phyloP scores from a whole-genome alignment of 2,113 vertebrate genomes.

The Serinus canaria region DNA sequence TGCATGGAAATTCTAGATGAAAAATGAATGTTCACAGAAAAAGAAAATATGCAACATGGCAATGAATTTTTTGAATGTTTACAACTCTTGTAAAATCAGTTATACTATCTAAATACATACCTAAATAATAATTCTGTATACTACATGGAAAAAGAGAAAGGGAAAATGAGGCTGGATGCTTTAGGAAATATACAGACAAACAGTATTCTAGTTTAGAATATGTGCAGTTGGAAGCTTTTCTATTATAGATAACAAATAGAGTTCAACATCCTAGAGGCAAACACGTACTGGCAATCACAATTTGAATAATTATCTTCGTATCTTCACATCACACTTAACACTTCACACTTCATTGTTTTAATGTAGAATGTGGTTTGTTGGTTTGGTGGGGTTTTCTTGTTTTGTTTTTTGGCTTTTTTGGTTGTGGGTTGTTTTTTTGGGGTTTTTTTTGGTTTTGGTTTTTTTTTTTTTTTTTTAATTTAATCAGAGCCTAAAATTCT shows the following conservation, averaged over 20 bases:
- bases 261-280: not conserved
- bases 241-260: not conserved
- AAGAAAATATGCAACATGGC: not conserved
- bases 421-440: not conserved
- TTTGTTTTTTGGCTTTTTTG: not conserved
- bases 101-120: not conserved
- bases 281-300: accelerated
- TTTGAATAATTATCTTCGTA: not conserved
- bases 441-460: not conserved
- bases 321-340: not conserved
- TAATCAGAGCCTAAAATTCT: not conserved
- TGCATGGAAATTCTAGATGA: not conserved
- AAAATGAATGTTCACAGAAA: not conserved
- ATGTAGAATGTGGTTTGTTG: not conserved
- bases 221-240: not conserved
- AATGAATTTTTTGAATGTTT: not conserved
- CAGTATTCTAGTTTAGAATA: not conserved
- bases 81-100: not conserved
- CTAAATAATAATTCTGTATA: not conserved
- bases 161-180: not conserved
- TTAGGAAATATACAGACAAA: not conserved
- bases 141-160: not conserved
- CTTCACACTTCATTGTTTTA: not conserved
- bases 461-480: not conserved
- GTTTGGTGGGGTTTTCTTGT: not conserved